These are phyloP conservation scores for Azemiops feae DNA, from an alignment of 2,113 vertebrate genomes.

Conservation along the genomic window DNA sequence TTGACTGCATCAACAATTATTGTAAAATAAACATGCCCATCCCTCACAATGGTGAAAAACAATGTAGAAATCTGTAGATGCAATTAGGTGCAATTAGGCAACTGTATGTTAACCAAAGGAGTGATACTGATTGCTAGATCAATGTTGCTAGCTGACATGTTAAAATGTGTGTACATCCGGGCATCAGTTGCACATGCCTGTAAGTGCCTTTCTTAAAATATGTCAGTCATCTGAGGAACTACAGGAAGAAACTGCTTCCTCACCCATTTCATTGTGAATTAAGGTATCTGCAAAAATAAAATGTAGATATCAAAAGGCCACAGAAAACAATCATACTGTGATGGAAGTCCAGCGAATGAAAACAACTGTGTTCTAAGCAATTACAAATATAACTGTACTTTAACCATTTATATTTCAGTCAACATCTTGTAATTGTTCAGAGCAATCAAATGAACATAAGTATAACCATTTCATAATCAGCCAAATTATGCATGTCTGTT, in stretches of 20 bases:
- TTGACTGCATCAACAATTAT: neutral
- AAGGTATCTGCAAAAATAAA: slow-evolving; percentile 47
- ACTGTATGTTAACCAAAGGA: slow-evolving; percentile 42
- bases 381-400: slow-evolving; percentile 18
- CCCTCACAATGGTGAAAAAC: slow-evolving; percentile 33
- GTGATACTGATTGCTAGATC: slow-evolving; percentile 43
- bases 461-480: neutral
- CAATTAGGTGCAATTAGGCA: slow-evolving; percentile 51
- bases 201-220: slow-evolving; percentile 58
- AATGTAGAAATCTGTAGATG: slow-evolving; percentile 63
- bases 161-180: slow-evolving; percentile 28
- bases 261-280: slow-evolving; percentile 32
- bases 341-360: neutral
- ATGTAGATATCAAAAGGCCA: slow-evolving; percentile 58
- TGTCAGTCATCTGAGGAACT: slow-evolving; percentile 61
- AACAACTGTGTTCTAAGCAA: slow-evolving; percentile 8
- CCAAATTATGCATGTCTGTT: neutral
- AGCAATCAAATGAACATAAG: neutral
- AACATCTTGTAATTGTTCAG: neutral
- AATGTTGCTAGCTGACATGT: slow-evolving; percentile 35
- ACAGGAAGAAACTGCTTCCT: slow-evolving; percentile 58
- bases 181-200: slow-evolving; percentile 59
- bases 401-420: neutral
- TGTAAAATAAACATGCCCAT: neutral
- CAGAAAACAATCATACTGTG: slow-evolving; percentile 34